Percentiles rank a stretch among this genome's conserved stretches.
These are phyloP conservation scores for Atta colombica DNA, from an alignment of 1,140 invertebrate species.

Conservation along the genomic window DNA sequence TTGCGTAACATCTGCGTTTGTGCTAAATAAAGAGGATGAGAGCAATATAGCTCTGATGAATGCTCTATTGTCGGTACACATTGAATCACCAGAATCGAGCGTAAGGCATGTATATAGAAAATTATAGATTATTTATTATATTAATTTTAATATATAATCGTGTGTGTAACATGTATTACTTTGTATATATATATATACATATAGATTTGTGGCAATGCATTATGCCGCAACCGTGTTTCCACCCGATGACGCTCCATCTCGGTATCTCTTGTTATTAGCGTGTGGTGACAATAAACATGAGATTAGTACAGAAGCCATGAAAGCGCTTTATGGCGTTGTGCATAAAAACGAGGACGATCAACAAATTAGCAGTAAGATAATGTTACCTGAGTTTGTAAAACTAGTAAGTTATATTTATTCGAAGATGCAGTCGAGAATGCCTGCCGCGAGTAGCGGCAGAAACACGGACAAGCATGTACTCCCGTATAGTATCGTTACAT, in stretches of 20 bases:
- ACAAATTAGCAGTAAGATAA: constrained; percentile 76
- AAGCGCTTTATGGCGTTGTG: constrained; percentile 89
- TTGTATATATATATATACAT: constrained; percentile 49
- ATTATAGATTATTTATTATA: constrained; percentile 61
- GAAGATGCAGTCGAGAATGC: constrained; percentile 88
- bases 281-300: constrained; percentile 95
- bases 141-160: constrained; percentile 23
- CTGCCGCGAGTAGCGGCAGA: constrained; percentile 86
- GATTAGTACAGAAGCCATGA: constrained; percentile 91
- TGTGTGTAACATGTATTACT: constrained; percentile 54
- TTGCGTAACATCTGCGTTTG: constrained; percentile 87
- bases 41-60: constrained; percentile 86
- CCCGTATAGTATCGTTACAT: constrained; percentile 87
- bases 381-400: constrained; percentile 87
- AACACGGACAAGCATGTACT: constrained; percentile 87
- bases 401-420: constrained; percentile 89
- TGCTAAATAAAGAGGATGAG: constrained; percentile 80
- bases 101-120: constrained; percentile 78
- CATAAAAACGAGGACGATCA: constrained; percentile 85
- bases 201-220: constrained; percentile 92
- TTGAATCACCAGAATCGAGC: constrained; percentile 81
- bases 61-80: constrained; percentile 85
- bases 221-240: constrained; percentile 94
- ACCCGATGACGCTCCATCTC: constrained; percentile 92
- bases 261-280: constrained; percentile 94